phyloP scores from a whole-genome alignment of 2,888 invertebrate species.

The Scaeva pyrastri region DNA sequence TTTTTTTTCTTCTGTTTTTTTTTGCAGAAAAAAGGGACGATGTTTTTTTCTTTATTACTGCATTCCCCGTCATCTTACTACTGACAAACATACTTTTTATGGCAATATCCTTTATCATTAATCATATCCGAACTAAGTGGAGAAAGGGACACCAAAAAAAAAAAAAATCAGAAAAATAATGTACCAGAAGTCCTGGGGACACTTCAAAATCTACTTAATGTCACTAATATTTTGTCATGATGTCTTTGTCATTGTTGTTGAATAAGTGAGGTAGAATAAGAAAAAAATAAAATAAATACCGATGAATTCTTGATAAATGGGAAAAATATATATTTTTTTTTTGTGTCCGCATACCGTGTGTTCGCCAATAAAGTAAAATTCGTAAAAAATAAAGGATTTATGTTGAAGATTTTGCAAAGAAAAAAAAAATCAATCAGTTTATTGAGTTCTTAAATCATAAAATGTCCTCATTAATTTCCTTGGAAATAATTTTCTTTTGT shows the following conservation, averaged over 20 bases:
- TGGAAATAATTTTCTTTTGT: background rate
- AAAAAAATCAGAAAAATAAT: background rate
- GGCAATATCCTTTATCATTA: constrained; percentile 66
- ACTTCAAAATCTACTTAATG: constrained; percentile 75
- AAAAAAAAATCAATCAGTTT: constrained; percentile 22
- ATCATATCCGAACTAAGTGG: constrained; percentile 50
- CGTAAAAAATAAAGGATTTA: background rate
- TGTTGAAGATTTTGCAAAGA: background rate
- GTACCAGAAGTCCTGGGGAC: constrained; percentile 48
- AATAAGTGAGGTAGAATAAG: constrained; percentile 24
- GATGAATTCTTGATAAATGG: constrained; percentile 24
- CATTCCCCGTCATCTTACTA: constrained; percentile 49
- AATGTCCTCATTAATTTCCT: constrained; percentile 4
- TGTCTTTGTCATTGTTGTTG: constrained; percentile 64
- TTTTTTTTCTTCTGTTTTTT: no score
- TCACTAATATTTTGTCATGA: constrained; percentile 74
- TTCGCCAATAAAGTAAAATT: background rate
- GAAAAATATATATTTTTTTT: background rate
- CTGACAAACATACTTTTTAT: constrained; percentile 52
- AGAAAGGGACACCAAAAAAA: background rate
- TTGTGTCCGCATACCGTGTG: background rate
- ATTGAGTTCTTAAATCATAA: constrained; percentile 22
- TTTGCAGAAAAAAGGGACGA: constrained; percentile 35
- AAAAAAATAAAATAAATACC: background rate
- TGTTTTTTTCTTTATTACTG: constrained; percentile 31